These are phyloP conservation scores for Epistrophe eligans DNA, from an alignment of 2,888 invertebrate species.

Conservation along the genomic window DNA sequence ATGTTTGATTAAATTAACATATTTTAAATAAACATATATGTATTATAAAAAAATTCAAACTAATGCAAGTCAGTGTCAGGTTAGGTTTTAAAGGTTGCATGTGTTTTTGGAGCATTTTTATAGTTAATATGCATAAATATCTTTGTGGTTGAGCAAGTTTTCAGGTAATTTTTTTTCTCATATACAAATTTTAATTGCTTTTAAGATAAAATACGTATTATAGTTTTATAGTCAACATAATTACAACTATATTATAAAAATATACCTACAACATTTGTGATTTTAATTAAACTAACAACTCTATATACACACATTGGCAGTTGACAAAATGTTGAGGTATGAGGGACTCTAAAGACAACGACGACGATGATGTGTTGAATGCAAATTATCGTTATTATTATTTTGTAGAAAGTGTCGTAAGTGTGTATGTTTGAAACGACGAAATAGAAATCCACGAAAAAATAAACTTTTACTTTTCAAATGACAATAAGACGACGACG, in stretches of 20 bases:
- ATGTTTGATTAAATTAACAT: slow-evolving; percentile 49
- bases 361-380: slow-evolving; percentile 56
- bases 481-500: slow-evolving; percentile 54
- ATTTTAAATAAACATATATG: neutral
- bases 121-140: neutral
- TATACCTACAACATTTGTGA: neutral
- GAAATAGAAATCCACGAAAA: slow-evolving; percentile 34
- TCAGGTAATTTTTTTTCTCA: neutral
- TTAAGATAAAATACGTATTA: neutral
- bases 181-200: neutral
- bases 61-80: neutral
- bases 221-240: neutral
- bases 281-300: neutral
- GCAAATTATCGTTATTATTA: slow-evolving; percentile 70
- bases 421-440: neutral
- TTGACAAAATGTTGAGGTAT: neutral
- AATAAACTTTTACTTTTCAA: slow-evolving; percentile 71
- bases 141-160: neutral
- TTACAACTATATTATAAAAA: neutral
- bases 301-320: neutral
- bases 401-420: slow-evolving; percentile 71
- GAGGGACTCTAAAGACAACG: too few species aligned
- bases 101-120: neutral
- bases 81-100: neutral
- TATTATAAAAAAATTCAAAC: neutral